Evolutionary conservation across 2,113 vertebrate genomes (phyloP), one percentile per base, ranked within the genome.

Genomic region (Dromas ardeola): DNA sequence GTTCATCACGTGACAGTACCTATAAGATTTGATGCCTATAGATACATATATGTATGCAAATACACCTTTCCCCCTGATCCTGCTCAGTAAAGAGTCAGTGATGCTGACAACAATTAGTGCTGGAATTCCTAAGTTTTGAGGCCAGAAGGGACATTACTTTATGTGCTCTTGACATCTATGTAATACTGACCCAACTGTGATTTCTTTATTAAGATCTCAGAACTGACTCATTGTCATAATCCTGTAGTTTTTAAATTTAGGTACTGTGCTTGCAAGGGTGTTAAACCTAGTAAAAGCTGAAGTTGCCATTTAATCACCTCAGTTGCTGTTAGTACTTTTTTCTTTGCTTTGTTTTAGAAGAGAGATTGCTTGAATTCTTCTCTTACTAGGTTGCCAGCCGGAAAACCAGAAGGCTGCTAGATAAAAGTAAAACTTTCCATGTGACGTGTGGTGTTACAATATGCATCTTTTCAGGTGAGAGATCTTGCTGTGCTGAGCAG

Each of bases 341-440:
- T 18, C 5, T 79, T 78, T 96, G 62, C 32, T 94, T 87, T 93
- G n/a, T 88, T 91, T 90, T 94, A 78, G 49, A 92, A 80, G 55
- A 85, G 40, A 85, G 18, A 78, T 81, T 61, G 20, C 26, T 96
- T 94, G 40, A 81, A 80, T 96, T 96, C n/a, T 89, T 97, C 43
- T 96, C 88, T 97, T 92, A 81, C 22, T 97, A 99, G 99, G 98
- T 99, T 94, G 98, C 98, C 81, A 98, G 98, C 96, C 99, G 98
- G 95, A 99, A 98, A 97, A 98, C 99, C 16, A 98, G 99, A 95
- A 98, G 99, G 91, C 95, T 99, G 45, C 88, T 99, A 77, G 99
- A 99, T 97, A 99, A 99, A 97, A 99, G 98, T 94, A 99, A 99
- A 98, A 98, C 99, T 86, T 99, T 99, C 81, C 99, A 99, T 34